Evolutionary conservation across 2,113 vertebrate species (phyloP).

Genomic region (Arvicanthis niloticus): DNA sequence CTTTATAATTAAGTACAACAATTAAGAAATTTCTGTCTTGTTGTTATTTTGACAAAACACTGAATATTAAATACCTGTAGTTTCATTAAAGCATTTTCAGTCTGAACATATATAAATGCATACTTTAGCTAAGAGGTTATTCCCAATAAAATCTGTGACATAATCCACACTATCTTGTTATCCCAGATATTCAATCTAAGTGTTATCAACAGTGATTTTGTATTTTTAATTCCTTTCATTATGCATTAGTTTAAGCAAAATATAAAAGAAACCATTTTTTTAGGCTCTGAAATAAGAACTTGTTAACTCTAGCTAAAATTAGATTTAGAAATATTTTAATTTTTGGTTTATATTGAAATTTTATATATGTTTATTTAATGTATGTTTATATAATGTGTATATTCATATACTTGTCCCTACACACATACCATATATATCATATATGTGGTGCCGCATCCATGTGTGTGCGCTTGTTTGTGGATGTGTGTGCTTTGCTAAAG

Average conservation of each 20-base stretch:
- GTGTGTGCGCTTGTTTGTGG: neutral
- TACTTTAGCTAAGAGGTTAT: neutral
- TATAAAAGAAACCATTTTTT: neutral
- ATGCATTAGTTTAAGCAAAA: conserved; percentile 2
- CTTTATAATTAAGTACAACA: neutral
- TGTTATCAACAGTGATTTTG: neutral
- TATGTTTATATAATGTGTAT: neutral
- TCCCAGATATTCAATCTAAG: neutral
- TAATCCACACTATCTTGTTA: neutral
- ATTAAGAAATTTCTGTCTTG: neutral
- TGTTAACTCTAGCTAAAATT: conserved; percentile 14
- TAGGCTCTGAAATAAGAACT: neutral
- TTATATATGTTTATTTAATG: neutral
- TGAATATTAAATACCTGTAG: neutral
- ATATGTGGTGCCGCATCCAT: neutral
- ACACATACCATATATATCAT: neutral
- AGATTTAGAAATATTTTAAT: neutral
- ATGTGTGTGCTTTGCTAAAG: neutral
- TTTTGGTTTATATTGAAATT: neutral
- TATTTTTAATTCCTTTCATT: neutral
- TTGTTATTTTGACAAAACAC: neutral
- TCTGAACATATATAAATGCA: neutral
- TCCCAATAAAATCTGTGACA: neutral
- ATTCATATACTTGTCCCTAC: neutral
- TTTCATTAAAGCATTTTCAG: neutral